Evolutionary conservation across 2,113 vertebrate species (phyloP), one percentile per base, ranked within the genome.

Genomic region (Columba janthina): DNA sequence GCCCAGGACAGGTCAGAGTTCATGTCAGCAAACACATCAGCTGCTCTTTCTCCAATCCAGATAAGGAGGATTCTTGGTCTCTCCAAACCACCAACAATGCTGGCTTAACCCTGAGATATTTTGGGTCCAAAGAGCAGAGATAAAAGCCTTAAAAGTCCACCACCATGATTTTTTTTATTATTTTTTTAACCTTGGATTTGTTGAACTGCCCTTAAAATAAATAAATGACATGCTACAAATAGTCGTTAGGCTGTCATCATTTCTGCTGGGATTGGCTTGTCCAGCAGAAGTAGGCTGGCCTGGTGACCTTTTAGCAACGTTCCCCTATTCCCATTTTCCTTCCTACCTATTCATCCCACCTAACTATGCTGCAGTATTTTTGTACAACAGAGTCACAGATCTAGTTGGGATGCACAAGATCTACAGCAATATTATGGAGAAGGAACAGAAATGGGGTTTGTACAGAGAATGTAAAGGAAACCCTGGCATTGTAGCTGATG

Each of bases 81-180:
- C 51, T 94, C 64, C 56, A 60, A 88, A 71, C 31, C 50, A 20
- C 78, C 53, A 40, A 77, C 69, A 92, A n/a, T 40, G 44, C 66
- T 65, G 71, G 21, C n/a, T 86, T 85, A 87, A 79, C 32, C 60
- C 79, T 34, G 42, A 71, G 71, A 12, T 79, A 29, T 32, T 64
- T 90, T 80, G 83, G 34, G 51, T 82, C 57, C 57, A 94, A 92
- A 95, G 42, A 89, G n/a, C 72, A 67, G 38, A 94, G 54, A 90
- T 61, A 88, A 60, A 90, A 91, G 38, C n/a, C 42, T 38, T 50
- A 53, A 40, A 94, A 88, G 70, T 10, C 5, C 48, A 64, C 20
- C 19, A 11, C 19, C 0, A 0, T 46, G 16, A 42, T 14, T 56
- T 58, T 38, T 48, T 40, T n/a, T 6, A 22, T 21, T 5, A 34